phyloP scores from a whole-genome alignment of 2,888 invertebrate species.

The Salpingus planirostris region DNA sequence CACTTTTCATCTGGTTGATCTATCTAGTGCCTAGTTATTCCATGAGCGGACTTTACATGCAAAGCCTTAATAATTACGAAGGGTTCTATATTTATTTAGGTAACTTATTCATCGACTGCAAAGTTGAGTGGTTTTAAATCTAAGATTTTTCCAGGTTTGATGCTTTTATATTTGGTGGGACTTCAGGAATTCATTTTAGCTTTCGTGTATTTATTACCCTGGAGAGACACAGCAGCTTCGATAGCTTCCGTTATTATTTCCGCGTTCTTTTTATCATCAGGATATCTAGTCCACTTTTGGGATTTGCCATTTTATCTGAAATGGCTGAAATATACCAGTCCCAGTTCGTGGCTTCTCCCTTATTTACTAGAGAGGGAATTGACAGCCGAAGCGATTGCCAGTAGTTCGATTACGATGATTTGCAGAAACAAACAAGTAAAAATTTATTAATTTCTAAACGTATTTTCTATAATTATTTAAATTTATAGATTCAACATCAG shows the following conservation, averaged over 20 bases:
- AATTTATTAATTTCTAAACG: neutral
- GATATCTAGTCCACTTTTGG: conserved; percentile 58
- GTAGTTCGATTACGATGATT: conserved; percentile 46
- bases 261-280: conserved; percentile 54
- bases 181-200: conserved; percentile 60
- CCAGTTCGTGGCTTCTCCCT: conserved; percentile 64
- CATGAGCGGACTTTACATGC: conserved; percentile 76
- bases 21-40: conserved; percentile 83
- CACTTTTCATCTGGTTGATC: conserved; percentile 71
- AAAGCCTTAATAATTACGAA: conserved; percentile 54
- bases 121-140: conserved; percentile 65
- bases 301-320: conserved; percentile 57
- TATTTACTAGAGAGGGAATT: conserved; percentile 59
- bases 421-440: conserved; percentile 66
- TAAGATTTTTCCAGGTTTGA: conserved; percentile 52
- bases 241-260: conserved; percentile 52
- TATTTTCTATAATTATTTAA: conserved; percentile 7
- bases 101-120: conserved; percentile 36
- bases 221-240: conserved; percentile 54
- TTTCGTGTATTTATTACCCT: conserved; percentile 57
- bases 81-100: conserved; percentile 66
- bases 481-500: conserved; percentile 65
- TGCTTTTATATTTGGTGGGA: conserved; percentile 60
- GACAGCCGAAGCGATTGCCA: conserved; percentile 52
- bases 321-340: conserved; percentile 63